phyloP scores from a whole-genome alignment of 2,888 invertebrate genomes.

The Strigamia transsilvanica region DNA sequence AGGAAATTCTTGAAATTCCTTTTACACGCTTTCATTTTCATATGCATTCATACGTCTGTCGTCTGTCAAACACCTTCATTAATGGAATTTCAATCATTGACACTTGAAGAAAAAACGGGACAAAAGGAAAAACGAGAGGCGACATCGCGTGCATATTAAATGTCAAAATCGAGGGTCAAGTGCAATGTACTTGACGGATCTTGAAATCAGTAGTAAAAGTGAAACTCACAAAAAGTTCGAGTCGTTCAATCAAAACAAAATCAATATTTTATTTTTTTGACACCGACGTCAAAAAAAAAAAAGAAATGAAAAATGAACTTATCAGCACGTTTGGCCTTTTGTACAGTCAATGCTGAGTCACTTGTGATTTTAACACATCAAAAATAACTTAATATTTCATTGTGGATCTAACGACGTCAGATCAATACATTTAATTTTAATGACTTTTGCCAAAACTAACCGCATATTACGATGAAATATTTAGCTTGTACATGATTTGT shows the following conservation, averaged over 20 bases:
- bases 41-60: constrained; percentile 39
- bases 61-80: constrained; percentile 31
- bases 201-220: background rate
- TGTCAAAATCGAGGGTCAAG: constrained; percentile 32
- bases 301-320: background rate
- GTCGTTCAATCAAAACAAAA: background rate
- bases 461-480: too few species aligned
- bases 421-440: too few species aligned
- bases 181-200: constrained; percentile 32
- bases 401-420: too few species aligned
- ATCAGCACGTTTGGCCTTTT: background rate
- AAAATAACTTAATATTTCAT: too few species aligned
- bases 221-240: background rate
- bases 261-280: background rate
- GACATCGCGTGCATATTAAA: constrained; percentile 1
- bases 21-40: constrained; percentile 4
- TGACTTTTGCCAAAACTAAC: too few species aligned
- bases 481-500: too few species aligned
- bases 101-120: background rate
- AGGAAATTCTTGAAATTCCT: constrained; percentile 18
- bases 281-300: background rate
- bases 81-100: constrained; percentile 42
- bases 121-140: constrained; percentile 16
- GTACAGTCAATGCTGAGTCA: too few species aligned
- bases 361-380: too few species aligned